These are phyloP conservation scores for Harpegnathos saltator DNA, from an alignment of 1,140 invertebrate genomes.

Conservation along the genomic window DNA sequence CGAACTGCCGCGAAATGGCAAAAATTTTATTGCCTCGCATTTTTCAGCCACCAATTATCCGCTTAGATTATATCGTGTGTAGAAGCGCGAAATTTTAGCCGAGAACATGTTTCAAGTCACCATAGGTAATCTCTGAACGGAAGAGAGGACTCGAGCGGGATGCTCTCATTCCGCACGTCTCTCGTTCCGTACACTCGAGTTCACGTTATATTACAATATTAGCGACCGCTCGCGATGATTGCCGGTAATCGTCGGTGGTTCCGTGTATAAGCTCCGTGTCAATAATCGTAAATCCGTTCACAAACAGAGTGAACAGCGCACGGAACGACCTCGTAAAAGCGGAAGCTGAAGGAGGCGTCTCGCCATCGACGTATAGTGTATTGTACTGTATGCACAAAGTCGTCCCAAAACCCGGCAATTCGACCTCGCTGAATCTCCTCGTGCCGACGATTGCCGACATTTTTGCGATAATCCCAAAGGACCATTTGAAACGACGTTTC, in stretches of 20 bases:
- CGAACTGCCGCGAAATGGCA: too few relatives aligned
- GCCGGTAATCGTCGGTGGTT: conserved; percentile 34
- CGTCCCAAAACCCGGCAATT: conserved; percentile 39
- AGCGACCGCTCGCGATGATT: conserved; percentile 41
- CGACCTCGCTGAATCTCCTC: conserved; percentile 35
- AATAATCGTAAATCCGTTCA: conserved; percentile 76
- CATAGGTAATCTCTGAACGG: too few relatives aligned
- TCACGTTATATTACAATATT: too few relatives aligned
- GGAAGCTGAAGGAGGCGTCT: conserved; percentile 54
- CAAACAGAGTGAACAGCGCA: conserved; percentile 59
- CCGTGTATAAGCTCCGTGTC: conserved; percentile 31
- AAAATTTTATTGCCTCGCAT: not conserved
- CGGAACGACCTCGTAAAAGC: conserved; percentile 55
- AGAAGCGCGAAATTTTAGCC: too few relatives aligned
- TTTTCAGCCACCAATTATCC: not conserved
- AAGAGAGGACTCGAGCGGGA: too few relatives aligned
- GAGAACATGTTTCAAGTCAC: too few relatives aligned
- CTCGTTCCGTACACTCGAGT: not conserved
- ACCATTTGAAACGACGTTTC: not conserved
- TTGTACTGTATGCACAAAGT: not conserved
- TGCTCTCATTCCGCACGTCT: too few relatives aligned
- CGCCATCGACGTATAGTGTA: conserved; percentile 21
- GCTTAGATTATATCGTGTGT: not conserved
- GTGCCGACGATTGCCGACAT: not conserved
- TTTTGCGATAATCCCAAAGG: conserved; percentile 43